phyloP scores from a whole-genome alignment of 2,888 invertebrate genomes.

The Cosmorhoe ocellata region DNA sequence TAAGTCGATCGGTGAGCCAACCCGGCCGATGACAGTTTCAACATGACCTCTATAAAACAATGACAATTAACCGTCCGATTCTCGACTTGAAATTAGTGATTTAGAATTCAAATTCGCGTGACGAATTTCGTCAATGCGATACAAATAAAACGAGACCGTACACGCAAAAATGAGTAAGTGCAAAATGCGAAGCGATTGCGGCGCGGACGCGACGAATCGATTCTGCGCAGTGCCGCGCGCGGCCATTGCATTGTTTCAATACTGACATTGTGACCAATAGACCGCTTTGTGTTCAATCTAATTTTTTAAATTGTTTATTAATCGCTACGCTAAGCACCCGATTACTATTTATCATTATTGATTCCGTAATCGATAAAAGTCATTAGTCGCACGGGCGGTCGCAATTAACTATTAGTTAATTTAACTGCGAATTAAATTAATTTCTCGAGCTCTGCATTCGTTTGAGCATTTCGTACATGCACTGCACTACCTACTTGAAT shows the following conservation, averaged over 20 bases:
- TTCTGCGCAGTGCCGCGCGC: slow-evolving; percentile 57
- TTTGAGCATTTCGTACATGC: slow-evolving; percentile 7
- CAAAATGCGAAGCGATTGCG: slow-evolving; percentile 61
- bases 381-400: slow-evolving; percentile 26
- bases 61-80: slow-evolving; percentile 57
- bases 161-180: slow-evolving; percentile 56
- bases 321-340: slow-evolving; percentile 42
- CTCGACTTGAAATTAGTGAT: slow-evolving; percentile 48
- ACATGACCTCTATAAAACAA: slow-evolving; percentile 69
- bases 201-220: slow-evolving; percentile 68
- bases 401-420: slow-evolving; percentile 26
- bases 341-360: slow-evolving; percentile 25
- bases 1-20: slow-evolving; percentile 73
- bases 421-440: slow-evolving; percentile 20
- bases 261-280: slow-evolving; percentile 59
- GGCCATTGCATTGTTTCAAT: slow-evolving; percentile 52
- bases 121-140: slow-evolving; percentile 45
- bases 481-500: slow-evolving; percentile 15
- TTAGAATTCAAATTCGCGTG: slow-evolving; percentile 51
- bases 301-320: slow-evolving; percentile 60
- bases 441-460: slow-evolving; percentile 16
- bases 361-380: slow-evolving; percentile 29
- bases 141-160: slow-evolving; percentile 58
- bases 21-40: slow-evolving; percentile 62
- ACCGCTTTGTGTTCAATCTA: slow-evolving; percentile 62